Evolutionary conservation across 2,113 vertebrate genomes (phyloP).

Genomic region (Scortum barcoo): DNA sequence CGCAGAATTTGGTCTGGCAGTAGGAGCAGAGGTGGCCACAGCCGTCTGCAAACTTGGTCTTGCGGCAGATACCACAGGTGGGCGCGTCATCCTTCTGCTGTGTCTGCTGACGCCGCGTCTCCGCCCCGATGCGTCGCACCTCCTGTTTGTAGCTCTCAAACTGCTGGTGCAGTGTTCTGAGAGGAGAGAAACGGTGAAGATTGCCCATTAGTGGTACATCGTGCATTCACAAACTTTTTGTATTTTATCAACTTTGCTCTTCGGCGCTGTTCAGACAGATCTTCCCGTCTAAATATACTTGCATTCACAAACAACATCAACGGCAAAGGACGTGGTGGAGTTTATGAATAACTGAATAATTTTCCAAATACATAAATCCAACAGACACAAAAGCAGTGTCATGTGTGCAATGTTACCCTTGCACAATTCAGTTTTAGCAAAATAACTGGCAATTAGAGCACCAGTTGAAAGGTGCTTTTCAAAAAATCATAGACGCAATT

Average conservation of each 20-base stretch:
- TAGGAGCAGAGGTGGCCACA: constrained; percentile 98
- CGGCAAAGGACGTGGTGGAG: background rate
- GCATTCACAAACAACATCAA: constrained; percentile 9
- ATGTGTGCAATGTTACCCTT: background rate
- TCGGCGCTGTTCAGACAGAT: background rate
- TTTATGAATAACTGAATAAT: constrained; percentile 44
- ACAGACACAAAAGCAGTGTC: background rate
- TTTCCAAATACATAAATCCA: constrained; percentile 31
- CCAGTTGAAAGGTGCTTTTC: constrained; percentile 47
- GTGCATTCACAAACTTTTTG: constrained; percentile 4
- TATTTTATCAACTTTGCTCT: background rate
- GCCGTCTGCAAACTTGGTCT: constrained; percentile 98
- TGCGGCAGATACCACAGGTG: constrained; percentile 97
- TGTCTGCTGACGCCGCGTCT: constrained; percentile 93
- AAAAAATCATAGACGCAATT: constrained; percentile 47
- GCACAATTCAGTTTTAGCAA: constrained; percentile 29
- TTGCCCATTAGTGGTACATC: constrained; percentile 21
- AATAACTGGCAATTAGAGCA: constrained; percentile 61
- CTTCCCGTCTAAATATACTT: background rate
- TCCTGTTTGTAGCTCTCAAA: constrained; percentile 99
- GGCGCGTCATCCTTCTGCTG: constrained; percentile 97
- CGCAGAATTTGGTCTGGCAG: constrained; percentile 98
- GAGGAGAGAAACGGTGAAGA: background rate
- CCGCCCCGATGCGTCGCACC: constrained; percentile 96
- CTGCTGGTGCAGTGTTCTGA: constrained; percentile 97